Conservation (phyloP, 2,113 vertebrate species). For the Ptilorrhoa leucosticta region DNA sequence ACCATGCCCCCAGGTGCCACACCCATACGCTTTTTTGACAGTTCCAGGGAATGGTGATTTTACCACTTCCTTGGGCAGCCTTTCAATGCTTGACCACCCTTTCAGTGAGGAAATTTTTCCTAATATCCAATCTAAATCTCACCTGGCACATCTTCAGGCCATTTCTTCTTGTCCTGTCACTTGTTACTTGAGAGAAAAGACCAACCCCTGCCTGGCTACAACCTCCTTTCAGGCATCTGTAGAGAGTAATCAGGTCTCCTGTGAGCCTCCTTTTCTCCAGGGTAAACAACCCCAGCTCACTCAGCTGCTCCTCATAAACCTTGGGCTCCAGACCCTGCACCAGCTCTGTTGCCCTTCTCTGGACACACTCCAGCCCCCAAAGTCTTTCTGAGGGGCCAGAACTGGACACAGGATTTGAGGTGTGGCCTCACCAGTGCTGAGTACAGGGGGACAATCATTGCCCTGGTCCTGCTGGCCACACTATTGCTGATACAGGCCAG, state of each 20-base stretch:
- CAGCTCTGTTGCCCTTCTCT: background rate
- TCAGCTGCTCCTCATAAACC: background rate
- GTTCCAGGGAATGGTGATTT: background rate
- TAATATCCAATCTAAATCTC: background rate
- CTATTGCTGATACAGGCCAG: background rate
- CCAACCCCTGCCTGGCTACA: background rate
- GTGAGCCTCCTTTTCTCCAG: background rate
- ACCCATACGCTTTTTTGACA: background rate
- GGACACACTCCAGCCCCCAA: accelerated
- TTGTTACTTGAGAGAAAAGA: background rate
- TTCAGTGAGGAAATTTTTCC: background rate
- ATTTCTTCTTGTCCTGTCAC: background rate
- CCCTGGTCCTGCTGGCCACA: background rate
- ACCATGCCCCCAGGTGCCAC: background rate
- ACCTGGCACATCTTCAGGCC: background rate
- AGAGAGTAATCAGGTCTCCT: background rate
- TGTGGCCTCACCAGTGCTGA: background rate
- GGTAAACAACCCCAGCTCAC: background rate
- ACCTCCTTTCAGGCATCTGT: background rate
- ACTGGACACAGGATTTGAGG: background rate
- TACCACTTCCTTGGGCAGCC: background rate
- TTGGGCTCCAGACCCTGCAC: background rate
- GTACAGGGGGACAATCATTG: background rate
- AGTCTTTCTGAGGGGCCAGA: background rate
- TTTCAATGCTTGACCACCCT: background rate